Evolutionary conservation across 2,888 invertebrate species (phyloP), one percentile per base, ranked within the genome.

Genomic region (Siphonodentalium dalli): DNA sequence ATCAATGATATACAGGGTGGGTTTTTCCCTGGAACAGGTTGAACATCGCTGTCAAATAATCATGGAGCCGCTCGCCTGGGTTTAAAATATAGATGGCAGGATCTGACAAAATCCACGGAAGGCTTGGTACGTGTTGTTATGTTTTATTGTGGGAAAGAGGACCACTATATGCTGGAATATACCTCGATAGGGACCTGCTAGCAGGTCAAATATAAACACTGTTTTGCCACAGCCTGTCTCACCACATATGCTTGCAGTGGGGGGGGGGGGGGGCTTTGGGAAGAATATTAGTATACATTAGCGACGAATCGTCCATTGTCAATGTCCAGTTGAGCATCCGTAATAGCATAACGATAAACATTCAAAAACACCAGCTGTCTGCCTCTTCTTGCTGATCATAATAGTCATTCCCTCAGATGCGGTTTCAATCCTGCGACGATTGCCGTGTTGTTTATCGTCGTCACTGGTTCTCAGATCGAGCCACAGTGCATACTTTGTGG

Each of bases 171-270:
- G 48, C 31, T 34, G 7, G 31, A 54, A 57, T 13, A 42, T n/a
- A n/a, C 37, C 42, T 2, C 48, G 34, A 23, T 46, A 46, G 24
- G 21, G 42, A 18, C 41, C 37, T 31, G 39, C 46, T 11, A 56
- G 46, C 23, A 52, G 42, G 20, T 45, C 52, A 8, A 39, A 53
- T 3, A 54, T 33, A 27, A 43, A 57, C 15, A 40, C 38, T 40
- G 56, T 52, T 43, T 57, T 54, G 13, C 48, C 53, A 33, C 47
- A 57, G 15, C 48, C 38, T 21, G 57, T 57, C 37, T 34, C 35
- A 4, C 54, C 45, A 28, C 53, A 47, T 11, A 54, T 53, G 15
- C 47, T 40, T 3, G 48, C 41, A n/a, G 47, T 38, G 23, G 45
- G 46, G 29, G 44, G 44, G 15, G 20, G 8, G 39, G 20, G 39